These are phyloP conservation scores for Parnassius orleans DNA, from an alignment of 2,888 invertebrate species.

Conservation along the genomic window DNA sequence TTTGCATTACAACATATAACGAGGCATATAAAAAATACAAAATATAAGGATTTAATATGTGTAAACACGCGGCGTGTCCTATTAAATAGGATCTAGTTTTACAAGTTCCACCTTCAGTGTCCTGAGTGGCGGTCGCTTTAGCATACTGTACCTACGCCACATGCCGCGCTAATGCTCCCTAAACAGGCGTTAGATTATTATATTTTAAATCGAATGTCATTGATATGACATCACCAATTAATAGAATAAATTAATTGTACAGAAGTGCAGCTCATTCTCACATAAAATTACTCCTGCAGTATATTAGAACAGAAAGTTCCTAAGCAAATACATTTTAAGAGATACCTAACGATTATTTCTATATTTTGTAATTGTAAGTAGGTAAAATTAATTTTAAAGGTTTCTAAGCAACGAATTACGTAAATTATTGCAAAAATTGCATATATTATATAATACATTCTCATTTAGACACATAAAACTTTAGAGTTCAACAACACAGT, in stretches of 20 bases:
- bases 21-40: no score
- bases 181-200: no score
- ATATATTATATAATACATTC: conserved; percentile 30
- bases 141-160: no score
- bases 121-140: no score
- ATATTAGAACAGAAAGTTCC: conserved; percentile 74
- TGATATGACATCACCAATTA: not conserved
- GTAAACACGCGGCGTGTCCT: no score
- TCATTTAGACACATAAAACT: conserved; percentile 23
- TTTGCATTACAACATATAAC: no score
- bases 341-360: conserved; percentile 58
- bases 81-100: no score
- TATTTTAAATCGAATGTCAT: no score
- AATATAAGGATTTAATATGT: no score
- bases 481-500: conserved; percentile 19
- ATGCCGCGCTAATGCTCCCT: no score
- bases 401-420: conserved; percentile 78
- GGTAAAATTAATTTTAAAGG: conserved; percentile 65
- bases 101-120: no score
- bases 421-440: conserved; percentile 50
- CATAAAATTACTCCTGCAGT: conserved; percentile 40
- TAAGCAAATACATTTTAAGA: conserved; percentile 66
- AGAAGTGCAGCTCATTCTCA: not conserved
- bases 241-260: not conserved
- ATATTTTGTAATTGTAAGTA: conserved; percentile 66